phyloP scores from a whole-genome alignment of 2,113 vertebrate species.

The Alectura lathami region DNA sequence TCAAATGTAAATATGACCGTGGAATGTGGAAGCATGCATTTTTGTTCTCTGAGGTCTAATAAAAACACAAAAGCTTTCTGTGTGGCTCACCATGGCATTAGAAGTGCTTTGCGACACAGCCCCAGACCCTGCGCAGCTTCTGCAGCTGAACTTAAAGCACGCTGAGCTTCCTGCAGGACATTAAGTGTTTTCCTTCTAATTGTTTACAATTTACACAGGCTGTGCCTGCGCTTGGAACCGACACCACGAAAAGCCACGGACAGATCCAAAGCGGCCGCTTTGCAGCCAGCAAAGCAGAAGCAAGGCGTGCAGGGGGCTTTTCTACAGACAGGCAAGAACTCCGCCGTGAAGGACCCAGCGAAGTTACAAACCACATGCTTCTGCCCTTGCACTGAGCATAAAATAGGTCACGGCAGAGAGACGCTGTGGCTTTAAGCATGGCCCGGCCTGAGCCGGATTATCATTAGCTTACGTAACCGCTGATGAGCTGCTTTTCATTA shows the following conservation, averaged over 20 bases:
- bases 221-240: not conserved
- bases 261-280: not conserved
- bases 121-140: not conserved
- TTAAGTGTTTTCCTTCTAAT: not conserved
- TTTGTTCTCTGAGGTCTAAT: not conserved
- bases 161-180: not conserved
- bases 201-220: slow-evolving; percentile 9
- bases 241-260: not conserved
- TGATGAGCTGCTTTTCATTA: slow-evolving; percentile 52
- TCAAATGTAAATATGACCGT: not conserved
- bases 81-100: not conserved
- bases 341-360: not conserved
- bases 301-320: not conserved
- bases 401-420: slow-evolving; percentile 43
- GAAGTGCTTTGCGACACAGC: not conserved
- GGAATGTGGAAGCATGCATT: not conserved
- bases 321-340: not conserved
- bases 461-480: slow-evolving; percentile 59
- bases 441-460: slow-evolving; percentile 55
- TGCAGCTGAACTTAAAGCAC: not conserved
- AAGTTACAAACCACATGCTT: not conserved
- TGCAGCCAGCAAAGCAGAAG: not conserved
- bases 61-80: slow-evolving; percentile 1
- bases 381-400: not conserved
- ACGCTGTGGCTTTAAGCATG: slow-evolving; percentile 50